Conservation (phyloP, 2,888 invertebrate species). For the Torymus auratus region DNA sequence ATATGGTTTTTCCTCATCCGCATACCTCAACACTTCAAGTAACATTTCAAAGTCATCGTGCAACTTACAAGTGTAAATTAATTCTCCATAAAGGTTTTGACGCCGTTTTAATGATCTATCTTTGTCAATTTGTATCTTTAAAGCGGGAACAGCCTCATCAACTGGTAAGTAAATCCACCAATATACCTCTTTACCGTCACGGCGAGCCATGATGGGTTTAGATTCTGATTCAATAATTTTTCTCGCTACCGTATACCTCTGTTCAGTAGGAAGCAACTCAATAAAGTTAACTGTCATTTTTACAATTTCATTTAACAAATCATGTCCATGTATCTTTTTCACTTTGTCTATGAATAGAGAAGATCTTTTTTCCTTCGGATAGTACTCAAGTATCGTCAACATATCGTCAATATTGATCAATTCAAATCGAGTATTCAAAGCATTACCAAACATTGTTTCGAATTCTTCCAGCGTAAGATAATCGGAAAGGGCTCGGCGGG, state of each 20-base stretch:
- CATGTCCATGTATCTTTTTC: conserved; percentile 60
- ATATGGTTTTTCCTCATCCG: conserved; percentile 68
- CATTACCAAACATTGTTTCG: conserved; percentile 62
- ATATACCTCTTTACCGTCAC: not conserved
- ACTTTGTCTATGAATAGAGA: conserved; percentile 63
- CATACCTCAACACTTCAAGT: conserved; percentile 65
- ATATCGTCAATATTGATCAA: conserved; percentile 49
- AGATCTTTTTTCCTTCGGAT: conserved; percentile 62
- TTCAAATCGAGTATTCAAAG: conserved; percentile 59
- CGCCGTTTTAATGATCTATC: conserved; percentile 58
- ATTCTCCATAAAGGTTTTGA: conserved; percentile 59
- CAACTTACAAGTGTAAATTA: conserved; percentile 70
- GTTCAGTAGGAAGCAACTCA: conserved; percentile 62
- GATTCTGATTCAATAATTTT: conserved; percentile 60
- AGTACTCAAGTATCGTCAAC: conserved; percentile 62
- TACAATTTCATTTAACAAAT: conserved; percentile 59
- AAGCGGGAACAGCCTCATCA: conserved; percentile 61
- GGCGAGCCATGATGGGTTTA: too few species aligned
- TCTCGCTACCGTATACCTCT: conserved; percentile 64
- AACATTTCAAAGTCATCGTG: conserved; percentile 69
- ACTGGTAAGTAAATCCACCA: conserved; percentile 69
- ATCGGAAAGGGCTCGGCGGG: conserved; percentile 62
- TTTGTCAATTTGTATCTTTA: conserved; percentile 64
- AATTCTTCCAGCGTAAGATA: conserved; percentile 62
- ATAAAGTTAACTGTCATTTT: conserved; percentile 61